Evolutionary conservation across 2,888 invertebrate species (phyloP), one percentile per base, ranked within the genome.

Genomic region (Anoplius nigerrimus): DNA sequence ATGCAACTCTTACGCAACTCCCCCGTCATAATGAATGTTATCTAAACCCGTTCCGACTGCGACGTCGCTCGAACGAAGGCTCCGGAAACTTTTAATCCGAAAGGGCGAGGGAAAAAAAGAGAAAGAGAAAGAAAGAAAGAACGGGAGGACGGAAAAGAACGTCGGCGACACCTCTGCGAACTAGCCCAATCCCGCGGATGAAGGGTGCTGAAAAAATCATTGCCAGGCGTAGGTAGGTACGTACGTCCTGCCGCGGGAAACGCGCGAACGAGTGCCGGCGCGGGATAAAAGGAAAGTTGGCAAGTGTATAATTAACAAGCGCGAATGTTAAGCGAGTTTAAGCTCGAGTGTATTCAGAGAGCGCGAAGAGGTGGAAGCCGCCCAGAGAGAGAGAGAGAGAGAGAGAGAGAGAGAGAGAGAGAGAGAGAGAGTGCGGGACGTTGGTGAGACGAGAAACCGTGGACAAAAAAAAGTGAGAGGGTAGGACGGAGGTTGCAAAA

Each of bases 231-330:
- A 27, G 2, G 27, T 27, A 27, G 4, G 27, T 27, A 5, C 27
- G 27, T 27, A 6, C 27, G 27, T 5, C 27, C 27, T 27, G 27
- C 27, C 1, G 34, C 1, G 34, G 4, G 11, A 6, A 42, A 42
- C 16, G 57, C 55, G 59, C 42, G 75, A 70, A 75, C 71, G 77
- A 79, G 73, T 73, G 56, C 16, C 11, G 66, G 71, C 71, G 15
- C 52, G 4, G 69, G 77, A 77, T 79, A 77, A 79, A 79, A 79
- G 79, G 56, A 79, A 79, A 79, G 79, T 79, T 79, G 62, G 61
- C 69, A 72, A 79, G 77, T 71, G 77, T 77, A 75, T 79, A 79
- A 79, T 79, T 79, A 79, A 73, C 73, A 67, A 55, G 64, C 55
- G 22, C 62, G 60, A 52, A 65, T 55, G 65, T 71, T 66, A 69